Base-by-base conservation (phyloP, 1,140 invertebrate genomes). In the Drosophila lini region DNA sequence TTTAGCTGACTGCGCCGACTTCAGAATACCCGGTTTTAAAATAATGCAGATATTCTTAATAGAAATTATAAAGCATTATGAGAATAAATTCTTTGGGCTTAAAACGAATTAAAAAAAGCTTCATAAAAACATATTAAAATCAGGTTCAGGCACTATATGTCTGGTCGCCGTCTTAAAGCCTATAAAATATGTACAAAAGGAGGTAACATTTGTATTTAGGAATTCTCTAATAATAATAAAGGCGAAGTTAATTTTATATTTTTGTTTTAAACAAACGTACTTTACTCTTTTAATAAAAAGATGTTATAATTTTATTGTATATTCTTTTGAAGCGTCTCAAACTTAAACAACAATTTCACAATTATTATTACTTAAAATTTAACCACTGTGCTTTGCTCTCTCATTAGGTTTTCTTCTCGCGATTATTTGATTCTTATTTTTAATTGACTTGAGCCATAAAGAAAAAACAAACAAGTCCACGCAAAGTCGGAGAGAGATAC, bases 361-460 rank as follows among this genome's bases (percentile, higher is more conserved):
- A 3, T 6, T 31, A 16, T 11, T 32, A 22, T 22, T 53, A 53
- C 5, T 22, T 22, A 36, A 13, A 5, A 36, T 38, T 22, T 22
- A 41, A 31, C 63, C 70, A 74, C 47, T 34, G 70, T 73, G 19
- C 25, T 19, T 5, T 9, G 32, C 15, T 58, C 56, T 53, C 47
- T 45, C 25, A 1, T 34, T 34, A 28, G 11, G 22, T 45, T 32
- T 41, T 25, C 10, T 34, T 25, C 48, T 61, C 28, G 38, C 44
- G 50, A 11, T 50, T 40, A 44, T 53, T 57, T 48, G 52, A 53
- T 74, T 73, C 65, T 53, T 64, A 64, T 81, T 81, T 84, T 69
- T 59, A 69, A 65, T 85, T 86, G 70, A 74, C 74, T 74, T 75
- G 59, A 47, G 59, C 52, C 59, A 80, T 45, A 56, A 56, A 50